Evolutionary conservation across 2,888 invertebrate genomes (phyloP), one percentile per base, ranked within the genome.

Genomic region (Cryptophagus acutangulus): DNA sequence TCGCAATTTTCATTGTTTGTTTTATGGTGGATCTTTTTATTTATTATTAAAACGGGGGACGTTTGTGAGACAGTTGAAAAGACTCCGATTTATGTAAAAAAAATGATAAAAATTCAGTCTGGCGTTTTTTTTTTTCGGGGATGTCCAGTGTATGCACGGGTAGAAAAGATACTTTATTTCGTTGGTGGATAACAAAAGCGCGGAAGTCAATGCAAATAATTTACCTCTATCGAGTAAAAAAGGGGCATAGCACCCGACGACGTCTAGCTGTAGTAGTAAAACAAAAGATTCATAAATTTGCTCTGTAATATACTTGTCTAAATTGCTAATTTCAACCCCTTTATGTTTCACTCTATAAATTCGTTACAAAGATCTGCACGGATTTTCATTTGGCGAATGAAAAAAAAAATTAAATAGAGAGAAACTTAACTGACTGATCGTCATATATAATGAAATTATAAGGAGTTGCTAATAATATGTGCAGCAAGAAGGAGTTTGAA

Each of bases 301-400:
- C 44, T 26, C 38, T 37, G 45, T 49, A 52, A 49, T 49, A 52
- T 48, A 52, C 42, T 52, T 50, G 52, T 50, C 52, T 50, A 48
- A 50, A 50, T 52, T 46, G 48, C 49, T 52, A 52, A 52, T 52
- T 52, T 50, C 12, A 50, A n/a, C 49, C 45, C 52, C 48, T 50
- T 52, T 50, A 49, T 52, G 46, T 48, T 49, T 46, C 41, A 42
- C 47, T 41, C 49, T 45, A 49, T 49, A 49, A 49, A 49, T 49
- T 47, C 38, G 34, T 14, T 31, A 31, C n/a, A n/a, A n/a, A 31
- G 8, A 31, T 31, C 12, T 25, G 26, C 40, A 38, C 40, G 38
- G 40, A 44, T n/a, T n/a, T n/a, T n/a, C n/a, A n/a, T n/a, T n/a
- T n/a, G n/a, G n/a, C n/a, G n/a, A n/a, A n/a, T n/a, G n/a, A n/a